These are phyloP conservation scores for Hiodon tergisus DNA, from an alignment of 2,113 vertebrate species.

Conservation along the genomic window DNA sequence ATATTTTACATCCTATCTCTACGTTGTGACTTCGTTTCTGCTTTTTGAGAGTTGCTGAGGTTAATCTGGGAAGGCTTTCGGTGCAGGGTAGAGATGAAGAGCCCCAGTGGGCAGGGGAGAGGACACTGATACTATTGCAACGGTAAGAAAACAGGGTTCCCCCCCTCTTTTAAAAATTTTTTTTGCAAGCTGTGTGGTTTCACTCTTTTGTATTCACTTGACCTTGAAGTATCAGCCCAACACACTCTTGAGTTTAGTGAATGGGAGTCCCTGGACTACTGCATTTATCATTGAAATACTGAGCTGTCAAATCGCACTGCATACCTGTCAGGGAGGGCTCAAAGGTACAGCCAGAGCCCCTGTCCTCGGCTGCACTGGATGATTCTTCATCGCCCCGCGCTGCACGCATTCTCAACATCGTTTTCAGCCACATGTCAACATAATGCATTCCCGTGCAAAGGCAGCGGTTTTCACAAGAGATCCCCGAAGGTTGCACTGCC, in stretches of 20 bases:
- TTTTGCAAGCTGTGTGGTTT: slow-evolving; percentile 48
- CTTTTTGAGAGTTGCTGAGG: background rate
- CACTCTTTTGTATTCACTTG: slow-evolving; percentile 53
- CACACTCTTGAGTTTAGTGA: slow-evolving; percentile 63
- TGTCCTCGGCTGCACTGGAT: slow-evolving; percentile 63
- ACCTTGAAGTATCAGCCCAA: slow-evolving; percentile 62
- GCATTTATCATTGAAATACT: slow-evolving; percentile 74
- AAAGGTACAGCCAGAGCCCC: slow-evolving; percentile 62
- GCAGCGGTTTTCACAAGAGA: slow-evolving; percentile 42
- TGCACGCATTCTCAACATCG: slow-evolving; percentile 54
- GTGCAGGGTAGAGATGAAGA: background rate
- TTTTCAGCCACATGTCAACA: slow-evolving; percentile 69
- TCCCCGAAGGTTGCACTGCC: background rate
- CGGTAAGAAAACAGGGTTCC: no score
- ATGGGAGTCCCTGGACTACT: slow-evolving; percentile 67
- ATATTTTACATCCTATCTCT: background rate
- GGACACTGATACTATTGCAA: no score
- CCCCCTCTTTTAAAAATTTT: slow-evolving; percentile 14
- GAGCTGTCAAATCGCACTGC: slow-evolving; percentile 71
- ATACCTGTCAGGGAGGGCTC: slow-evolving; percentile 68
- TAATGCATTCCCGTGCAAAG: slow-evolving; percentile 61
- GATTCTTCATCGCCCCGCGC: slow-evolving; percentile 66
- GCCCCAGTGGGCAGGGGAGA: background rate
- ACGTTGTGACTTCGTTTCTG: background rate
- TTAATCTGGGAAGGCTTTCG: background rate